phyloP scores from a whole-genome alignment of 2,113 vertebrate genomes.

The Ciconia maguari region DNA sequence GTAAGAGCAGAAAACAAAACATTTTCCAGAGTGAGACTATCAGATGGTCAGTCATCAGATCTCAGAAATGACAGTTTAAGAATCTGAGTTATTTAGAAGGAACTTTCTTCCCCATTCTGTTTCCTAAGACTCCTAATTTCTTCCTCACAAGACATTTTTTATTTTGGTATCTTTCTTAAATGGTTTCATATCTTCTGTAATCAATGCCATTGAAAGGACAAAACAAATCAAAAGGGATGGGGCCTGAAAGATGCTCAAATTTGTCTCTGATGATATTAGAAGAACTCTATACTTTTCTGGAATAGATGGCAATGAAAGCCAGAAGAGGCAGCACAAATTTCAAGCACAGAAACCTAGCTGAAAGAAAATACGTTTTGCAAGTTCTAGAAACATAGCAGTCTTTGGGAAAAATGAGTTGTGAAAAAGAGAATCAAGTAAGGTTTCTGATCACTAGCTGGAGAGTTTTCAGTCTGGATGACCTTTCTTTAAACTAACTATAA shows the following conservation, averaged over 20 bases:
- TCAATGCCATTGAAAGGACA: background rate
- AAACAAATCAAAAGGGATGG: background rate
- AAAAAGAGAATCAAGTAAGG: background rate
- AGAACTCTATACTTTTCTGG: background rate
- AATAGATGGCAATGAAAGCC: background rate
- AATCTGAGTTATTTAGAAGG: background rate
- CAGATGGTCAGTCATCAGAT: background rate
- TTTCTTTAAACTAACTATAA: slow-evolving; percentile 7
- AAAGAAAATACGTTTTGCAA: background rate
- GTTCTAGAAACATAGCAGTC: background rate
- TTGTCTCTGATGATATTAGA: background rate
- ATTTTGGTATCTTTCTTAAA: background rate
- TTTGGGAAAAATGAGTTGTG: background rate
- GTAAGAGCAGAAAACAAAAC: background rate
- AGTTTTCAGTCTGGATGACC: background rate
- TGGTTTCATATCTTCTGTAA: background rate
- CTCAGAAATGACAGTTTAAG: background rate
- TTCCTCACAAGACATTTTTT: background rate
- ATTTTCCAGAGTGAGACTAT: background rate
- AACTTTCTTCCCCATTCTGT: background rate
- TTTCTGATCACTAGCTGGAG: background rate
- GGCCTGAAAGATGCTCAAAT: background rate
- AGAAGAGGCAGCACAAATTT: background rate
- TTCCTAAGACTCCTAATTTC: background rate
- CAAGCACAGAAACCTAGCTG: background rate